Conservation (phyloP, 2,797 vertebrate species). For the Rhabdophis nuchalis region DNA sequence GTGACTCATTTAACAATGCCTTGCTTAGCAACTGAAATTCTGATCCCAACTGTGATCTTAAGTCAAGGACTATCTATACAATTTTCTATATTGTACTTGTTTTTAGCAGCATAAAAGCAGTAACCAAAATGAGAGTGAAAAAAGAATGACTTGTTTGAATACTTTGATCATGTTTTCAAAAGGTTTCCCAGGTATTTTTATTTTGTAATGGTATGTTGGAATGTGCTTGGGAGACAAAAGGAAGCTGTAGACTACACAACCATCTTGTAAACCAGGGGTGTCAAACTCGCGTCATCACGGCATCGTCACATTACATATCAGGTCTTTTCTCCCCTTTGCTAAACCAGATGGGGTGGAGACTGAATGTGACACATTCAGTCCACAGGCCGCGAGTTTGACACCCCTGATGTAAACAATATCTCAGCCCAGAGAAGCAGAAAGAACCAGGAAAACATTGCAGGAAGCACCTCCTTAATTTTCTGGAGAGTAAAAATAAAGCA, state of each 20-base stretch:
- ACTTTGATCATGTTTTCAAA: background rate
- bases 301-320: too few relatives aligned
- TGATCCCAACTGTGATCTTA: background rate
- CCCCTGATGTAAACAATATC: background rate
- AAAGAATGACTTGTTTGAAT: background rate
- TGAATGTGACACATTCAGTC: too few relatives aligned
- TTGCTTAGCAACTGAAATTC: background rate
- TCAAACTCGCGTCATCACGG: too few relatives aligned
- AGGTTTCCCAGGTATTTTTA: background rate
- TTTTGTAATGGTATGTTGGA: background rate
- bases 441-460: background rate
- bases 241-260: background rate
- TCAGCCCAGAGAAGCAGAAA: background rate
- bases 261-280: background rate
- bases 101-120: background rate
- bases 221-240: background rate
- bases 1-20: background rate
- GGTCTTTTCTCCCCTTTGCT: too few relatives aligned
- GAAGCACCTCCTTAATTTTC: background rate
- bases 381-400: too few relatives aligned
- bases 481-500: background rate
- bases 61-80: background rate
- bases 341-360: too few relatives aligned
- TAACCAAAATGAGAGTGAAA: background rate
- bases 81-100: background rate